Base-by-base conservation (phyloP, 1,140 invertebrate species). In the Drosophila lacertosa region DNA sequence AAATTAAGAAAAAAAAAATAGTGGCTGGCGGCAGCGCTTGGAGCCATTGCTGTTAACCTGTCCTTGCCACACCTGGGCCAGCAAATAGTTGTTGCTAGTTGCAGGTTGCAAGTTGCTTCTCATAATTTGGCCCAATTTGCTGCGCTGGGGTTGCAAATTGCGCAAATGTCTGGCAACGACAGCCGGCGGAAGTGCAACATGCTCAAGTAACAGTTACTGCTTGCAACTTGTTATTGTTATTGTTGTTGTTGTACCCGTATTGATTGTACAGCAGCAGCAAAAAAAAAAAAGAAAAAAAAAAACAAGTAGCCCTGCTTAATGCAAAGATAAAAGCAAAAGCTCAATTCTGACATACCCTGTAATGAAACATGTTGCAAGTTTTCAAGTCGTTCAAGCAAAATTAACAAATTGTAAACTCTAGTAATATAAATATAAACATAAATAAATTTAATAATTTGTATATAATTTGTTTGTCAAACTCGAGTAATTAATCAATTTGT, bases 71-170 rank as follows among this genome's bases (percentile, higher is more conserved):
- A 62, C 57, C 35, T 51, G 57, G 29, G n/a, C 33, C 26, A 29
- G 26, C 45, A 26, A 24, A 3, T 2, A 32, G 13, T 11, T 51
- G 59, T 45, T 0, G 15, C 18, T 11, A 62, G 59, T 45, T 0
- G 15, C 18, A 40, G 40, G 35, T 67, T 68, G 35, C 48, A 13
- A 40, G 40, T 40, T 65, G 53, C 42, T 53, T 16, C 64, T 68
- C 62, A 86, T 88, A 86, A 86, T 86, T 82, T 86, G 82, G 69
- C 82, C 82, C 82, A 86, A 86, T 86, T 86, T 88, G 82, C 77
- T 86, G 81, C 82, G 82, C 77, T 86, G 81, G 83, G 78, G 68
- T 77, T 88, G 81, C 81, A 86, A 88, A 86, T 86, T 88, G 81
- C 82, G 68, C 53, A 77, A 82, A 77, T 58, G 74, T 82, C 77